A percentile compares a stretch with the other conserved stretches of the same genome.
phyloP scores from a whole-genome alignment of 2,797 vertebrate species.

The Melanotaenia trifasciata region DNA sequence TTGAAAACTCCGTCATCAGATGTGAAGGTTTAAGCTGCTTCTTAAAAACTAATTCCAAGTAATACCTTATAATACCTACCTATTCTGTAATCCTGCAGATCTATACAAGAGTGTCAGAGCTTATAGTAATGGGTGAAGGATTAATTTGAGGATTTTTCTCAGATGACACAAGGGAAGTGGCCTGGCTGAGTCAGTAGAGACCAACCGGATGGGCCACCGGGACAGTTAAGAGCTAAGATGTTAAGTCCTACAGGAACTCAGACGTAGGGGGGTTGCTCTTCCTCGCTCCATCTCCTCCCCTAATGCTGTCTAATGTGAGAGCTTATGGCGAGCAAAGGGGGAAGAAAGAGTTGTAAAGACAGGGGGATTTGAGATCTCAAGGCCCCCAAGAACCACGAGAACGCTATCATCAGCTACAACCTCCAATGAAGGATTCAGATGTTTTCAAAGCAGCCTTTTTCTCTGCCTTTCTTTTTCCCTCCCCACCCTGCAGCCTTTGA shows the following conservation, averaged over 20 bases:
- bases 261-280: constrained; percentile 33
- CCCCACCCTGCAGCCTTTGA: constrained; percentile 34
- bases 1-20: constrained; percentile 46
- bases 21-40: constrained; percentile 58
- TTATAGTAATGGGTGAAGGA: constrained; percentile 61
- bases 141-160: constrained; percentile 54
- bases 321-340: constrained; percentile 51
- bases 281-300: constrained; percentile 37
- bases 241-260: constrained; percentile 48
- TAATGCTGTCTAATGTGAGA: constrained; percentile 69
- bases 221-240: constrained; percentile 58
- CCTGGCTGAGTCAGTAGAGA: constrained; percentile 26
- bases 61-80: constrained; percentile 69
- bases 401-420: constrained; percentile 47
- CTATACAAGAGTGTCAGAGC: constrained; percentile 62
- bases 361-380: constrained; percentile 57
- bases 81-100: constrained; percentile 64
- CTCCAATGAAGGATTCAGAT: constrained; percentile 44
- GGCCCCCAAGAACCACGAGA: constrained; percentile 37
- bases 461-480: constrained; percentile 28
- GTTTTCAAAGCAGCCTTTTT: constrained; percentile 28
- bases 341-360: constrained; percentile 59
- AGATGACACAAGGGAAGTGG: constrained; percentile 52
- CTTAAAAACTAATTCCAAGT: constrained; percentile 65
- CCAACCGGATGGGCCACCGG: constrained; percentile 40